Evolutionary conservation across 2,888 invertebrate species (phyloP).

Genomic region (Chalcis sispes): DNA sequence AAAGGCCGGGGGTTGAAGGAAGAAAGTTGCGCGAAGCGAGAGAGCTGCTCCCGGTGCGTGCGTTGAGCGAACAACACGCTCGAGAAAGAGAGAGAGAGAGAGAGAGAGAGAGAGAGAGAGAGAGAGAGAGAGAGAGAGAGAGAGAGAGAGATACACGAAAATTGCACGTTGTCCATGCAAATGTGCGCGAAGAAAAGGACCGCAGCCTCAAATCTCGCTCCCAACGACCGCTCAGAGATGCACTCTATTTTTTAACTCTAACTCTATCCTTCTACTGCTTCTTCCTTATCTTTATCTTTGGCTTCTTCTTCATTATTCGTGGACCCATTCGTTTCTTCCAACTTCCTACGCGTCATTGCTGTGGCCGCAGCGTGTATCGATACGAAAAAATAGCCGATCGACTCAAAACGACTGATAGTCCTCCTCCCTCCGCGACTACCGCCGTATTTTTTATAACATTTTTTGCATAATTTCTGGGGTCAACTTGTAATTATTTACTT

Average conservation of each 20-base stretch:
- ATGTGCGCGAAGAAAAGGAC: slow-evolving; percentile 52
- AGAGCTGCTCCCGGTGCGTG: too few relatives aligned
- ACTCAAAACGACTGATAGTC: background rate
- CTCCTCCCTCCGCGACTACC: background rate
- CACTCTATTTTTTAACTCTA: slow-evolving; percentile 52
- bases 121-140: slow-evolving; percentile 42
- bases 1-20: background rate
- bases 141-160: slow-evolving; percentile 62
- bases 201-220: slow-evolving; percentile 47
- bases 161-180: slow-evolving; percentile 73
- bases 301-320: slow-evolving; percentile 42
- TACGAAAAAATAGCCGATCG: background rate
- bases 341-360: slow-evolving; percentile 4
- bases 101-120: slow-evolving; percentile 50
- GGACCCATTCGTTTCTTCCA: slow-evolving; percentile 27
- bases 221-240: slow-evolving; percentile 8
- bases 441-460: slow-evolving; percentile 4
- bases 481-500: slow-evolving; percentile 29
- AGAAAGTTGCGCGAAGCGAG: too few relatives aligned
- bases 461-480: slow-evolving; percentile 26
- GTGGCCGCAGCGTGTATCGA: background rate
- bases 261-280: slow-evolving; percentile 27
- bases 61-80: too few relatives aligned
- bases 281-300: too few relatives aligned
- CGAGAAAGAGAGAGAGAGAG: slow-evolving; percentile 26